A percentile compares a stretch with the other conserved stretches of the same genome.
Evolutionary conservation across 2,888 invertebrate genomes (phyloP).

Genomic region (Smittia aterrima): DNA sequence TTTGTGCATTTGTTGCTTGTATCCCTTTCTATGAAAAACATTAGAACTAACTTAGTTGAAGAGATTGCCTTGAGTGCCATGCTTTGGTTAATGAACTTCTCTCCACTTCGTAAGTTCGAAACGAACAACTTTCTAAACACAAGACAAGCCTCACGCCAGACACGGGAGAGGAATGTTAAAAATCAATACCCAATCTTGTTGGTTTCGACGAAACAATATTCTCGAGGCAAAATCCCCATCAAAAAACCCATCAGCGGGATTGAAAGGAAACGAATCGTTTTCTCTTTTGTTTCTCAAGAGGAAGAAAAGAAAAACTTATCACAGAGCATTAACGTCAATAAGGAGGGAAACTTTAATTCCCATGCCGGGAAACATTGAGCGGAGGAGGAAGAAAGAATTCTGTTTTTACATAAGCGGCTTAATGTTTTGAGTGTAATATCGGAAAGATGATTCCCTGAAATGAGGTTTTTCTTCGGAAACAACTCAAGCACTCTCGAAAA

Average conservation of each 20-base stretch:
- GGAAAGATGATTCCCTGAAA: background rate
- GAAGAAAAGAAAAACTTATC: slow-evolving; percentile 11
- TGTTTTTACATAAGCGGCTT: slow-evolving; percentile 7
- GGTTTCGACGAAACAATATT: slow-evolving; percentile 10
- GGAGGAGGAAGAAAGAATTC: background rate
- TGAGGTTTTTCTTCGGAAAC: too few relatives aligned
- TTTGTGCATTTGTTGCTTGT: too few relatives aligned
- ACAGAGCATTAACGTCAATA: slow-evolving; percentile 23
- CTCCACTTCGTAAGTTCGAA: too few relatives aligned
- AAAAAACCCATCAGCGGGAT: slow-evolving; percentile 19
- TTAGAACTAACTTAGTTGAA: too few relatives aligned
- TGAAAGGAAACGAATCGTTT: slow-evolving; percentile 9
- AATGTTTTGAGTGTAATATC: background rate
- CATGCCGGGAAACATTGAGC: background rate
- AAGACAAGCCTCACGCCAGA: too few relatives aligned
- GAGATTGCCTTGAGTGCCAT: too few relatives aligned
- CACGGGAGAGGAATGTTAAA: background rate
- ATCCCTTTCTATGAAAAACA: too few relatives aligned
- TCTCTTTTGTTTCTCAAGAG: background rate
- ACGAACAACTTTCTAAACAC: too few relatives aligned
- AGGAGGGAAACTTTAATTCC: slow-evolving; percentile 24
- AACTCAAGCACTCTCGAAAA: too few relatives aligned
- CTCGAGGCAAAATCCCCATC: background rate
- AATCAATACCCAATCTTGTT: slow-evolving; percentile 26
- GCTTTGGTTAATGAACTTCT: too few relatives aligned